Evolutionary conservation across 2,797 vertebrate species (phyloP), one percentile per base, ranked within the genome.

Genomic region (Brachyrhaphis roseni): DNA sequence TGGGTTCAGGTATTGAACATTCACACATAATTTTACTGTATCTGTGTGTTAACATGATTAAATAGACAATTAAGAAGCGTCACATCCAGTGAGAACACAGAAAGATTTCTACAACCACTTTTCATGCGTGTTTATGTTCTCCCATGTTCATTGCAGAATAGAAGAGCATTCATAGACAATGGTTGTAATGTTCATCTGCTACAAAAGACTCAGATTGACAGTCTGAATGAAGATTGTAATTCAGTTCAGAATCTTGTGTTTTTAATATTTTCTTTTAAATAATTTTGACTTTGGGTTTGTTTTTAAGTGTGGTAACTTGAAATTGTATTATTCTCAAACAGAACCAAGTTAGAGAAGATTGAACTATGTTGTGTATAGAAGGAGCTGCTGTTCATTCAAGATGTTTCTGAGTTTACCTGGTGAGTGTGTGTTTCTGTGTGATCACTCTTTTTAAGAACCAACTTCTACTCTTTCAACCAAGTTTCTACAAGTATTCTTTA

Each of bases 181-280:
- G 77, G 72, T 73, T 85, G 84, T 84, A 88, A 90, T 88, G 86
- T 89, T 84, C 92, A 85, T 92, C 88, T 86, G 89, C 90, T 92
- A 91, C 85, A 88, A 92, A 80, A 88, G 89, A 90, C 90, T 88
- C 49, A 8, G 20, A 51, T 23, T 23, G 20, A 23, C 49, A 23
- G 23, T 1, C 20, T 51, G 2, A 51, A 51, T 23, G 20, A 23
- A 51, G 78, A 79, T 77, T 47, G 12, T 79, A 66, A 77, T 82
- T 88, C 66, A 41, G 82, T 80, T 80, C 41, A 31, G 20, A 86
- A 76, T 77, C 45, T 28, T 71, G 53, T 70, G 26, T 80, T 75
- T 77, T 41, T 28, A 5, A 7, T 45, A 12, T 45, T 71, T 15
- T 7, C 6, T 28, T 45, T 43, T 5, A 11, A 41, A 8, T 80